phyloP scores from a whole-genome alignment of 2,888 invertebrate genomes.

The Lepidocyrtinus sp. region DNA sequence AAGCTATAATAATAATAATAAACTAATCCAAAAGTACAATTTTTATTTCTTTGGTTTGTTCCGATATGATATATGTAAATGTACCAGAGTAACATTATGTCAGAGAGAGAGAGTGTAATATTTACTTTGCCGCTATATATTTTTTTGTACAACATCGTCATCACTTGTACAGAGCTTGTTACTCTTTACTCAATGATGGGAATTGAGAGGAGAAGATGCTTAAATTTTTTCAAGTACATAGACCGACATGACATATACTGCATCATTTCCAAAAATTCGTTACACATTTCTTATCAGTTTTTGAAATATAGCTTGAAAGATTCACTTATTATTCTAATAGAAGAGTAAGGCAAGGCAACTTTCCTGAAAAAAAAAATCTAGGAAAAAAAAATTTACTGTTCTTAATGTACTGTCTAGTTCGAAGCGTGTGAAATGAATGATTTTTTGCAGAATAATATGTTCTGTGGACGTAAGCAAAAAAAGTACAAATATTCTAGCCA shows the following conservation, averaged over 20 bases:
- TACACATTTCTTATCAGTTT: conserved; percentile 60
- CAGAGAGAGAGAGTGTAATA: conserved; percentile 50
- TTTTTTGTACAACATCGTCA: background rate
- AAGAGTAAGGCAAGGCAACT: too few species aligned
- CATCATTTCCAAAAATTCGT: conserved; percentile 59
- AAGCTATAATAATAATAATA: conserved; percentile 10
- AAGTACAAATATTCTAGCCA: conserved; percentile 47
- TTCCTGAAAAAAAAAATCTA: too few species aligned
- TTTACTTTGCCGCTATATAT: conserved; percentile 51
- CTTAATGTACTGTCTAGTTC: too few species aligned
- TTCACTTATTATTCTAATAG: too few species aligned
- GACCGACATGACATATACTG: conserved; percentile 58
- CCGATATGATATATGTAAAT: conserved; percentile 59
- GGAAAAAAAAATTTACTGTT: too few species aligned
- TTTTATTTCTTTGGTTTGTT: conserved; percentile 44
- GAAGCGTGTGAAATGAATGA: conserved; percentile 41
- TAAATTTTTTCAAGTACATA: conserved; percentile 42
- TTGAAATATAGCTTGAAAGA: conserved; percentile 52
- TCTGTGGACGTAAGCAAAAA: conserved; percentile 5
- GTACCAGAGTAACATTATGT: conserved; percentile 58
- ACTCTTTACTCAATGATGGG: background rate
- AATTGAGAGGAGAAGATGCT: conserved; percentile 27
- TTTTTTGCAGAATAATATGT: conserved; percentile 4
- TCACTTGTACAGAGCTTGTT: background rate
- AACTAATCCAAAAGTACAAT: conserved; percentile 39